Conservation (phyloP, 1,140 invertebrate genomes). For the Gonioctena quinquepunctata region DNA sequence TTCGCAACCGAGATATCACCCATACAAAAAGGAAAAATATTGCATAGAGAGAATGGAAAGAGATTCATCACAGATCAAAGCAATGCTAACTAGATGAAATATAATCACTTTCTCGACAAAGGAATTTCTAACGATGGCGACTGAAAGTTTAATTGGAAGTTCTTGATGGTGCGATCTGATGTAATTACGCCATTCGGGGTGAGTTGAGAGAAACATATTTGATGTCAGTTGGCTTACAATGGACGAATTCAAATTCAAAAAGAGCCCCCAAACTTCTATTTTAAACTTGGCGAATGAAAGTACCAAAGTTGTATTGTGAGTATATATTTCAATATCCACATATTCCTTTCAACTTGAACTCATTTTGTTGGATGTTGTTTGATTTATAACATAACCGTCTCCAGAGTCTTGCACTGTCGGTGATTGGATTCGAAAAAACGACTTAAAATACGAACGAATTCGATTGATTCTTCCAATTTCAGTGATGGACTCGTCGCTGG, state of each 20-base stretch:
- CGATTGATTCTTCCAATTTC: too few species aligned
- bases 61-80: neutral
- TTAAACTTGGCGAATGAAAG: too few species aligned
- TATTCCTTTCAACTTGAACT: too few species aligned
- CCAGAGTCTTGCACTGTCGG: too few species aligned
- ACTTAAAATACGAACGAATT: too few species aligned
- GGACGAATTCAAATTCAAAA: neutral
- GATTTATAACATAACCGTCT: too few species aligned
- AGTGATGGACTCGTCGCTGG: too few species aligned
- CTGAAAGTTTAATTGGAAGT: neutral
- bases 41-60: neutral
- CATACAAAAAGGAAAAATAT: neutral
- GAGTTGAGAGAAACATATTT: neutral
- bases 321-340: too few species aligned
- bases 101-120: neutral
- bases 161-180: neutral
- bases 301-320: too few species aligned
- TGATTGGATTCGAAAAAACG: too few species aligned
- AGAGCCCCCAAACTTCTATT: too few species aligned
- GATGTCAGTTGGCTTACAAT: neutral
- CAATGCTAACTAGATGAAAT: neutral
- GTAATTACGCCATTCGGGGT: neutral
- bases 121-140: neutral
- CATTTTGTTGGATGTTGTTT: too few species aligned
- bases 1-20: neutral